Percentiles rank a stretch among this genome's conserved stretches.
Conservation (phyloP, 2,888 invertebrate genomes). For the Meloe dianella region DNA sequence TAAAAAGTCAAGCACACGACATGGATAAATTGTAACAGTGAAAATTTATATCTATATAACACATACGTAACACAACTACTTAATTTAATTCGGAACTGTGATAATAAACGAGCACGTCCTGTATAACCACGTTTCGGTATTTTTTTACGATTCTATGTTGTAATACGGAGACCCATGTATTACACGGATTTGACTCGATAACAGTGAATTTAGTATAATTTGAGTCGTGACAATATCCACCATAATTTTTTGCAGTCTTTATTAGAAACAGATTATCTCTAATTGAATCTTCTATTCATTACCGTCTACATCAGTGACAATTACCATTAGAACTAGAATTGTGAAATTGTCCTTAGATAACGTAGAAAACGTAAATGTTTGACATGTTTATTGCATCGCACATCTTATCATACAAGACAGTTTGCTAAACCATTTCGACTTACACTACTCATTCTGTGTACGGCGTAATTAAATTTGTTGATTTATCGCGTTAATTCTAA, state of each 20-base stretch:
- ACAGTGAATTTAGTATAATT: too few species aligned
- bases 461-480: conserved; percentile 31
- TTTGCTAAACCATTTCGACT: conserved; percentile 19
- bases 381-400: conserved; percentile 41
- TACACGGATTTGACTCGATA: too few species aligned
- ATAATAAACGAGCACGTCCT: conserved; percentile 19
- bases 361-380: conserved; percentile 36
- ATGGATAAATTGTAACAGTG: conserved; percentile 24
- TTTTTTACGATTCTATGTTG: background rate
- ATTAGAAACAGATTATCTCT: background rate
- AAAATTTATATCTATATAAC: conserved; percentile 30
- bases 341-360: conserved; percentile 35
- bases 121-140: background rate
- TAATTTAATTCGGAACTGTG: conserved; percentile 25
- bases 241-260: background rate
- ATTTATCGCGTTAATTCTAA: conserved; percentile 24
- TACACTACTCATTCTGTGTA: conserved; percentile 28
- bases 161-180: background rate
- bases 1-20: conserved; percentile 30
- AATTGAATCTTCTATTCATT: background rate
- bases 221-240: background rate
- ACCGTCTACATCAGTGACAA: conserved; percentile 20
- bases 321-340: conserved; percentile 36
- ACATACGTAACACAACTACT: conserved; percentile 28
- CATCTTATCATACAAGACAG: conserved; percentile 21